A percentile compares a stretch with the other conserved stretches of the same genome.
These are phyloP conservation scores for Cotesia typhae DNA, from an alignment of 1,140 invertebrate species.

Conservation along the genomic window DNA sequence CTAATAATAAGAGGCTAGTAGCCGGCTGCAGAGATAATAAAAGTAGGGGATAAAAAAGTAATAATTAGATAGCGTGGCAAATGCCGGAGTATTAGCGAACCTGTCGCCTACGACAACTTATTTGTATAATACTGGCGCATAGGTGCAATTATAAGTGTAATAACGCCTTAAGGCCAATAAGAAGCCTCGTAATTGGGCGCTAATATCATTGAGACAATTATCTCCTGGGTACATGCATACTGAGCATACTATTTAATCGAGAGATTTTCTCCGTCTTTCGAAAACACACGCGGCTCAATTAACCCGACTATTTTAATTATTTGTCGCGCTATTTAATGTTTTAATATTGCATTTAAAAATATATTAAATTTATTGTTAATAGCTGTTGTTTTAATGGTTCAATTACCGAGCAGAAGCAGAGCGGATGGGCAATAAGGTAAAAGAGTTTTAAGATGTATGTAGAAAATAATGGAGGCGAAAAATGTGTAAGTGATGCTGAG, in stretches of 20 bases:
- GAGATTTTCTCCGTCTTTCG: constrained; percentile 14
- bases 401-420: background rate
- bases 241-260: constrained; percentile 37
- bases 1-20: background rate
- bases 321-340: background rate
- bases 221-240: constrained; percentile 37
- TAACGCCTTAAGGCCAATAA: constrained; percentile 57
- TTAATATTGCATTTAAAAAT: background rate
- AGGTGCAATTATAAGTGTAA: constrained; percentile 49
- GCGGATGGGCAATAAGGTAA: background rate
- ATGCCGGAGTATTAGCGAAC: constrained; percentile 19
- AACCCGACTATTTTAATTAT: constrained; percentile 15
- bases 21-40: constrained; percentile 13
- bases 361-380: no score
- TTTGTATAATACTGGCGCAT: constrained; percentile 33
- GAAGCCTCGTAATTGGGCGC: constrained; percentile 54
- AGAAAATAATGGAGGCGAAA: background rate
- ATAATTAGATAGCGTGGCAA: background rate
- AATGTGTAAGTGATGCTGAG: background rate
- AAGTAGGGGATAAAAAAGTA: constrained; percentile 3
- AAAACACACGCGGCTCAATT: constrained; percentile 9
- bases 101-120: constrained; percentile 7
- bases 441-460: background rate
- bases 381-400: background rate
- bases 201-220: constrained; percentile 54